Conservation (phyloP, 2,888 invertebrate species). For the Danaus chrysippus region DNA sequence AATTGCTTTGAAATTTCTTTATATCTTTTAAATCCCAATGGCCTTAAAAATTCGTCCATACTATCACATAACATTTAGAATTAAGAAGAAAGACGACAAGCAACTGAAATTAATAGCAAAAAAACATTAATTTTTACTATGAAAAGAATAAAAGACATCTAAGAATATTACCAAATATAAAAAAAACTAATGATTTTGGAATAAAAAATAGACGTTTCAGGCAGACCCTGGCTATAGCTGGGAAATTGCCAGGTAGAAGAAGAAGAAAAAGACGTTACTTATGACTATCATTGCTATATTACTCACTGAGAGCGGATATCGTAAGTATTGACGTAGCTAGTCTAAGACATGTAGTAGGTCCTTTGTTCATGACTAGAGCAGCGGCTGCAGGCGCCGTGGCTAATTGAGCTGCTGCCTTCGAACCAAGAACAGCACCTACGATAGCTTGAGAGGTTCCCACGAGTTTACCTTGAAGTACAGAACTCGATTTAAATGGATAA, state of each 20-base stretch:
- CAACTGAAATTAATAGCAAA: too few relatives aligned
- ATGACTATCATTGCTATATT: conserved; percentile 7
- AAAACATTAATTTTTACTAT: too few relatives aligned
- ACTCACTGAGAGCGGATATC: conserved; percentile 47
- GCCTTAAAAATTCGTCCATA: too few relatives aligned
- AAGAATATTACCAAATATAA: too few relatives aligned
- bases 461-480: conserved; percentile 25
- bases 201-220: conserved; percentile 12
- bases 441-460: conserved; percentile 51
- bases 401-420: conserved; percentile 63
- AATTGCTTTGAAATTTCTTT: too few relatives aligned
- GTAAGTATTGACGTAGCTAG: conserved; percentile 52
- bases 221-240: too few relatives aligned
- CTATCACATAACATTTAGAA: too few relatives aligned
- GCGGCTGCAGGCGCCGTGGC: conserved; percentile 50
- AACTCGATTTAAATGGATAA: too few relatives aligned
- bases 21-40: too few relatives aligned
- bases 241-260: neutral
- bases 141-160: too few relatives aligned
- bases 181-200: neutral
- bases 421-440: conserved; percentile 62
- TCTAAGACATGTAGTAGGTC: conserved; percentile 50
- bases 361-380: conserved; percentile 45
- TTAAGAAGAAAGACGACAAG: too few relatives aligned
- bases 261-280: too few relatives aligned